Evolutionary conservation across 2,113 vertebrate species (phyloP), one percentile per base, ranked within the genome.

Genomic region (Sula dactylatra): DNA sequence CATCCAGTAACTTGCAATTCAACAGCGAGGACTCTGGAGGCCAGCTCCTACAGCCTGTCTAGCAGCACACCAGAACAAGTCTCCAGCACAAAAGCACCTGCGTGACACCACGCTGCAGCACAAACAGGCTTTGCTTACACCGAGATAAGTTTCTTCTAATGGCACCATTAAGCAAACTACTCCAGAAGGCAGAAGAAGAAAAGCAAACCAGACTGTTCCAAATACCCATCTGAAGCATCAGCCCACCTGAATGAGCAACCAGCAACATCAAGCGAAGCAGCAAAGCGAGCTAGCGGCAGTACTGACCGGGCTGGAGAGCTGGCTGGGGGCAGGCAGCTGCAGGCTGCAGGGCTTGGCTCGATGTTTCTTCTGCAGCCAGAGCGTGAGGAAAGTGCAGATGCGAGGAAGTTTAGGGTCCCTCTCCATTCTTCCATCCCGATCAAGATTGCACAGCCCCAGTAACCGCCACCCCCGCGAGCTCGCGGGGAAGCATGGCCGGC

Each of bases 351-450:
- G 94, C 95, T 98, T 98, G 54, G 97, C 93, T 95, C 98, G 97
- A 9, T 98, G 98, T 58, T 98, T 98, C 96, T 97, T 98, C 70
- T 97, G 97, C 67, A 98, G 96, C 98, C 98, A 98, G 21, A 98
- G 97, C 8, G 88, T n/a, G 52, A 98, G 97, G 76, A 98, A 96
- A 24, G 97, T 80, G 92, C 97, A 97, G 79, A 98, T 40, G 38
- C 98, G 97, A 95, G 98, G 97, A 16, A 93, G 90, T 88, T 98
- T 98, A 24, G 98, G 93, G 88, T 98, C 98, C 96, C 95, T 98
- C 76, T 98, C 98, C 98, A 98, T 98, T 10, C 61, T 97, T 92
- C 98, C 94, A 83, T 95, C 82, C 94, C 94, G 64, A 32, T 73
- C 45, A 42, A 24, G 93, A 88, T 83, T 5, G 10, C 85, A 77